A percentile compares a stretch with the other conserved stretches of the same genome.
Conservation (phyloP, 1,140 invertebrate genomes). For the Tetramorium simillimum region DNA sequence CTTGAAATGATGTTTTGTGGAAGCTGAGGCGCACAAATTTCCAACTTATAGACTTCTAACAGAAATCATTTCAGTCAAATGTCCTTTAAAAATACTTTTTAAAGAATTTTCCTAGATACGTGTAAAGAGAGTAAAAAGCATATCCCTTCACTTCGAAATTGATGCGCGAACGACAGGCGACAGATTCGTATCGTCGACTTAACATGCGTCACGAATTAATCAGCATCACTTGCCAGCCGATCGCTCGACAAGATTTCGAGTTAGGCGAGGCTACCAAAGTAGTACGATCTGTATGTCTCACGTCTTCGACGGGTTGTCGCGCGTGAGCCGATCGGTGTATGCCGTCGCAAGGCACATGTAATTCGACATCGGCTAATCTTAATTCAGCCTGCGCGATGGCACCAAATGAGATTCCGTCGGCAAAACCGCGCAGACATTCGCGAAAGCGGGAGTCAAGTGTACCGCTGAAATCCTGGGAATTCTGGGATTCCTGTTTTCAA, state of each 20-base stretch:
- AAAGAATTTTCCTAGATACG: neutral
- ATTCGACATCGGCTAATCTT: conserved; percentile 65
- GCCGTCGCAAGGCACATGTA: conserved; percentile 66
- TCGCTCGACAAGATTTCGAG: conserved; percentile 11
- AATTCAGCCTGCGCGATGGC: conserved; percentile 55
- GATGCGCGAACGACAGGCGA: neutral
- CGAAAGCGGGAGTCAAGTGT: conserved; percentile 63
- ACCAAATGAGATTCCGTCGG: conserved; percentile 58
- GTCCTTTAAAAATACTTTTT: neutral
- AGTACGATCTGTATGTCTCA: conserved; percentile 59
- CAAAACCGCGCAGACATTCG: conserved; percentile 48
- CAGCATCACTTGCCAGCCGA: conserved; percentile 8
- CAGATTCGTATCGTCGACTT: conserved; percentile 13
- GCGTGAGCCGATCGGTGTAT: conserved; percentile 62
- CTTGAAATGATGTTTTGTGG: neutral
- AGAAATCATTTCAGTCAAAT: neutral
- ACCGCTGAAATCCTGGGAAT: conserved; percentile 57
- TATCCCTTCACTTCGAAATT: neutral
- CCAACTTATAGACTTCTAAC: neutral
- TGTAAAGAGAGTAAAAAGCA: neutral
- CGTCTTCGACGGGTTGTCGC: conserved; percentile 60
- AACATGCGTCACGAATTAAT: conserved; percentile 14
- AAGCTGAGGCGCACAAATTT: neutral
- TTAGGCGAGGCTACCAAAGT: conserved; percentile 43
- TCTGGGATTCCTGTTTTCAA: conserved; percentile 25